phyloP scores from a whole-genome alignment of 2,888 invertebrate genomes.

The Colostygia pectinataria region DNA sequence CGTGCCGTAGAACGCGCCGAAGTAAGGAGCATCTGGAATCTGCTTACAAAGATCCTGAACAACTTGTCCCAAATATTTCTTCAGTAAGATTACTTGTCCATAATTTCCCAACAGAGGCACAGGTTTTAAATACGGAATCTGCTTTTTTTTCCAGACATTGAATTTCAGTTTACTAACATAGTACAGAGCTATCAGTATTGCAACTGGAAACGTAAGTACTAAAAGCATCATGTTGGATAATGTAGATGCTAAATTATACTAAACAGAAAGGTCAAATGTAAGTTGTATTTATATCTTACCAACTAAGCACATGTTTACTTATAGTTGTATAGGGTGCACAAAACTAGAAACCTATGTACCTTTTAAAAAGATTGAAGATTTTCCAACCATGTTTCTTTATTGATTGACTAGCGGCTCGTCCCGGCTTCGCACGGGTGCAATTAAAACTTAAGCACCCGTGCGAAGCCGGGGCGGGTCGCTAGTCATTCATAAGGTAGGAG shows the following conservation, averaged over 20 bases:
- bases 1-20: constrained; percentile 62
- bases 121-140: constrained; percentile 48
- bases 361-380: no score
- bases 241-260: background rate
- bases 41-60: constrained; percentile 48
- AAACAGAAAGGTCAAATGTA: background rate
- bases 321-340: no score
- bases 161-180: constrained; percentile 41
- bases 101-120: constrained; percentile 58
- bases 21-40: constrained; percentile 51
- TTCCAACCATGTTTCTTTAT: no score
- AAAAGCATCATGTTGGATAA: constrained; percentile 9
- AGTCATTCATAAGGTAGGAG: no score
- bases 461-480: no score
- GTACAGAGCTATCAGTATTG: constrained; percentile 32
- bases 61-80: constrained; percentile 38
- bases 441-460: no score
- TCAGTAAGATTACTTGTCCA: constrained; percentile 46
- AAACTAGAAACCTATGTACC: no score
- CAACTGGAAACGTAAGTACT: background rate
- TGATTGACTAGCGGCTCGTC: no score
- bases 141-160: constrained; percentile 54
- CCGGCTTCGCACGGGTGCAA: no score
- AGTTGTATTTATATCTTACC: constrained; percentile 13
- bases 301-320: background rate